Evolutionary conservation across 1,140 invertebrate species (phyloP), one percentile per base, ranked within the genome.

Genomic region (Amphibalanus amphitrite): DNA sequence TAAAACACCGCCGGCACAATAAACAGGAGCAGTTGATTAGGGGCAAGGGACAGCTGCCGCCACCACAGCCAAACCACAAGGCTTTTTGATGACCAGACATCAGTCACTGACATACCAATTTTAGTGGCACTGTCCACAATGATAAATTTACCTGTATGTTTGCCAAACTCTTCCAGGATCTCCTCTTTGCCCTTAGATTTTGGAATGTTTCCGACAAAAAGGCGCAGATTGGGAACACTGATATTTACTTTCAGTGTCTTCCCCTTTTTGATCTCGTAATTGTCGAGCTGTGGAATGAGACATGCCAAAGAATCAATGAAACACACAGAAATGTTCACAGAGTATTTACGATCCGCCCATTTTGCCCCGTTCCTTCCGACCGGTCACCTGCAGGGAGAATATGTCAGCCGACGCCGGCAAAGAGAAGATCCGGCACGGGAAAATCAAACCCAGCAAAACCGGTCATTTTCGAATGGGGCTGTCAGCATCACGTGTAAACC

Each of bases 121-220:
- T n/a, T 38, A 6, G 33, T 38, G 15, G 33, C 15, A 15, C 33
- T 38, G 33, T 38, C 15, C 33, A 38, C 15, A 38, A 38, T 38
- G 33, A n/a, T 38, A 65, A 28, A 67, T 28, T 93, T 94, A 98
- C 95, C 93, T 95, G 95, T 93, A 87, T 95, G 91, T 93, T 97
- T 98, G 90, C 90, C 89, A 90, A 98, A 97, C 89, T 98, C 96
- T 86, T 97, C 94, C 88, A 95, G 89, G 86, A 99, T 98, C 89
- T 98, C 95, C 86, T 98, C 94, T 93, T 95, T 97, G 87, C 93
- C 91, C 91, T 98, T 98, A 86, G 92, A 96, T 89, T 98, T 98
- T 87, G 96, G 96, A 90, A 99, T 98, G 89, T 98, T 98, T 86
- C 96, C 96, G 86, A 98, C 92, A 89, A 98, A 99, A 87, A 99